These are phyloP conservation scores for Steatornis caripensis DNA, from an alignment of 2,113 vertebrate species.

Conservation along the genomic window DNA sequence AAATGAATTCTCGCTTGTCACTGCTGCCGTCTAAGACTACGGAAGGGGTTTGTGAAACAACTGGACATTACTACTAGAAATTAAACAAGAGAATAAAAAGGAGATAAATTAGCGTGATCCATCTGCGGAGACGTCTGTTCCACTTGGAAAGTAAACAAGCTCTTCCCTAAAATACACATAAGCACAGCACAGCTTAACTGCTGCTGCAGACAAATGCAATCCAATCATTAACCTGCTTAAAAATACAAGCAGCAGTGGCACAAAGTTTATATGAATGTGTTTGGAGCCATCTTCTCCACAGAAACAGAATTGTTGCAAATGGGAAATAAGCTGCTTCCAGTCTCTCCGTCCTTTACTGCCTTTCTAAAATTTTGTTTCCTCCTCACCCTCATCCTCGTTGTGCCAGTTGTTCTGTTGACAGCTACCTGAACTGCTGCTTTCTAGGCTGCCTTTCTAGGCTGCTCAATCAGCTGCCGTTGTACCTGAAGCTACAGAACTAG, in stretches of 20 bases:
- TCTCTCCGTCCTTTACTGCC: neutral
- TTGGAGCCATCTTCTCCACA: neutral
- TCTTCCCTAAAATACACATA: neutral
- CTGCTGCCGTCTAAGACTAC: neutral
- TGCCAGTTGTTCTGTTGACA: neutral
- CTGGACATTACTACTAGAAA: neutral
- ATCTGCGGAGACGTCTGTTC: neutral
- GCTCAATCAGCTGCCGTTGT: no score
- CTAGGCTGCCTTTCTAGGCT: neutral
- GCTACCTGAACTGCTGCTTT: neutral
- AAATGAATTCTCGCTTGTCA: neutral
- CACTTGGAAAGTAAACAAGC: neutral
- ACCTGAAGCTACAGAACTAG: neutral
- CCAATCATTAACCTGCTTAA: neutral
- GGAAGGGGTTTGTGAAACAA: neutral
- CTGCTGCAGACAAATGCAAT: neutral
- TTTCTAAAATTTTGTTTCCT: neutral
- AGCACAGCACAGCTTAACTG: neutral
- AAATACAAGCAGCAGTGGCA: neutral
- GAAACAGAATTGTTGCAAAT: neutral
- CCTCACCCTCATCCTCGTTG: neutral
- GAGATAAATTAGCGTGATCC: neutral
- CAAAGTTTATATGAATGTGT: rapidly evolving
- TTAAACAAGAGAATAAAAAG: neutral
- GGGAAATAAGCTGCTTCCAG: neutral